Conservation (phyloP, 1,140 invertebrate genomes). For the Nilaparvata lugens region DNA sequence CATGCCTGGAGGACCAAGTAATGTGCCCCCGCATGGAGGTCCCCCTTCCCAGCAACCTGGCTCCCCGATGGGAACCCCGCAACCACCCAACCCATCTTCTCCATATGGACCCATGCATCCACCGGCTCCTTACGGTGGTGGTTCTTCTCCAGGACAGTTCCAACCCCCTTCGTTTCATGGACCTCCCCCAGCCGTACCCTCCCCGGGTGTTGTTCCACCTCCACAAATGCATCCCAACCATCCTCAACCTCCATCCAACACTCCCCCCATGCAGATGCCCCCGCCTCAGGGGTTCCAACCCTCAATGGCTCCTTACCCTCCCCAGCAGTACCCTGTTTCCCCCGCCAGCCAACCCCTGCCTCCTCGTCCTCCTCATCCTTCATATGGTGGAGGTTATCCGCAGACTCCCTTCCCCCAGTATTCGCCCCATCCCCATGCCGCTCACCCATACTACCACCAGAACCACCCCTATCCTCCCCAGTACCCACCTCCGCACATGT, state of each 20-base stretch:
- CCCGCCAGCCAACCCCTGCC: slow-evolving; percentile 32
- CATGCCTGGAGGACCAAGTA: no score
- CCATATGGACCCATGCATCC: slow-evolving; percentile 1
- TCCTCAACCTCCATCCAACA: not conserved
- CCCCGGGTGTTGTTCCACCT: not conserved
- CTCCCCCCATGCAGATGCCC: slow-evolving; percentile 17
- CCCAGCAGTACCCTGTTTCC: slow-evolving; percentile 32
- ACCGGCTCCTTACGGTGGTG: not conserved
- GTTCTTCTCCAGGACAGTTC: not conserved
- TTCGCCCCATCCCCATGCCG: slow-evolving; percentile 36
- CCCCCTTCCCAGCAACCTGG: not conserved
- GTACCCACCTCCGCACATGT: slow-evolving; percentile 43
- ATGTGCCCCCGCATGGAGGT: no score
- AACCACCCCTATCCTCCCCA: slow-evolving; percentile 44
- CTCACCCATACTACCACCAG: slow-evolving; percentile 45
- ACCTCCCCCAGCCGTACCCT: not conserved
- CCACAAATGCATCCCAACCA: not conserved
- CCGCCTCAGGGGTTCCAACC: slow-evolving; percentile 29
- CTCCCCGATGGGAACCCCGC: not conserved
- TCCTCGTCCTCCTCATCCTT: slow-evolving; percentile 43
- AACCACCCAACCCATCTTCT: not conserved
- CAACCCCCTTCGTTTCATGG: not conserved
- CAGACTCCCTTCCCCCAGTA: slow-evolving; percentile 50
- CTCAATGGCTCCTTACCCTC: slow-evolving; percentile 26
- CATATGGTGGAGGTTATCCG: slow-evolving; percentile 38